Evolutionary conservation across 2,888 invertebrate genomes (phyloP).

Genomic region (Cheilosia scutellata): DNA sequence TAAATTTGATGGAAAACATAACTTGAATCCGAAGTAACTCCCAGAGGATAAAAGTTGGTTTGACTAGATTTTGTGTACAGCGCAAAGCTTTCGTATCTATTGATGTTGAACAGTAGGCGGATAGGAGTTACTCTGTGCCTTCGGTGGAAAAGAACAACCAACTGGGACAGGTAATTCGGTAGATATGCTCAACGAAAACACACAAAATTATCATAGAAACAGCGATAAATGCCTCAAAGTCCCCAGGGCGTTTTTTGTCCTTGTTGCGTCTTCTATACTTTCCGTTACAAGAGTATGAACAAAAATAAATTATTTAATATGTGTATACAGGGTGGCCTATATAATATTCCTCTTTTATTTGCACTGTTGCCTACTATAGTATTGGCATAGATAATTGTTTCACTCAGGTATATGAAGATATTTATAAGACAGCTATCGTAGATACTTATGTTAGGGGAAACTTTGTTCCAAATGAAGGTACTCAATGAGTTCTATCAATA

Average conservation of each 20-base stretch:
- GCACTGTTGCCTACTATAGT: too few relatives aligned
- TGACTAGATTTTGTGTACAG: slow-evolving; percentile 13
- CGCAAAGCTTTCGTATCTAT: neutral
- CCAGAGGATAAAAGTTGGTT: slow-evolving; percentile 26
- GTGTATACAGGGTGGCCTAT: slow-evolving; percentile 1
- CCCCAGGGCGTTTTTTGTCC: slow-evolving; percentile 7
- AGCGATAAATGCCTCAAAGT: slow-evolving; percentile 23
- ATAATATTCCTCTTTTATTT: neutral
- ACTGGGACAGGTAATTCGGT: slow-evolving; percentile 8
- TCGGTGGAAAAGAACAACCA: slow-evolving; percentile 1
- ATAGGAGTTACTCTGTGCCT: neutral
- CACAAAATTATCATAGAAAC: slow-evolving; percentile 19
- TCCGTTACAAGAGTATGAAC: slow-evolving; percentile 4
- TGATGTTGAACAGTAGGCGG: neutral
- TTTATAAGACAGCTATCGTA: too few relatives aligned
- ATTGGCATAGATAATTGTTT: too few relatives aligned
- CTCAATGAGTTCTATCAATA: too few relatives aligned
- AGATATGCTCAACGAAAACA: slow-evolving; percentile 8
- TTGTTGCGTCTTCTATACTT: neutral
- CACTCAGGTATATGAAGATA: too few relatives aligned
- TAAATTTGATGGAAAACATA: slow-evolving; percentile 9
- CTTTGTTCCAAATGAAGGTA: too few relatives aligned
- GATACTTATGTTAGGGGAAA: too few relatives aligned
- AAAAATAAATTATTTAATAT: neutral
- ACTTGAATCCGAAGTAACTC: slow-evolving; percentile 19